Conservation (phyloP, 2,888 invertebrate species). For the Tinea semifulvella region DNA sequence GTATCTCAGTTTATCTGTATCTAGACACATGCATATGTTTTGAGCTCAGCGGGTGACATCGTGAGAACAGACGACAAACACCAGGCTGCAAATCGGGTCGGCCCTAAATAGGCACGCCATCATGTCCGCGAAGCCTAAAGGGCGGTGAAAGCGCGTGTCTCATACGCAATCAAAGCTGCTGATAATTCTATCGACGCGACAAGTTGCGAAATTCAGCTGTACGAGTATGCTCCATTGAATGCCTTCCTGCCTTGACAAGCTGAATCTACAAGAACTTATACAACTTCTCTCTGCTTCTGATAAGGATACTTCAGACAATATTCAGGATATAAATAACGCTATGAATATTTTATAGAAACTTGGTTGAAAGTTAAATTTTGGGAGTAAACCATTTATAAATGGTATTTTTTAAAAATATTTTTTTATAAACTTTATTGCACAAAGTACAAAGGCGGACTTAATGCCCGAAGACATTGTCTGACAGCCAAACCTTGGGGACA, state of each 20-base stretch:
- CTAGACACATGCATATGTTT: neutral
- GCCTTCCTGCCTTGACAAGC: slow-evolving; percentile 8
- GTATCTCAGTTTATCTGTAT: no score
- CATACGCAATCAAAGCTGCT: slow-evolving; percentile 19
- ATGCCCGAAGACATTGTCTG: no score
- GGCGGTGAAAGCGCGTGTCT: slow-evolving; percentile 28
- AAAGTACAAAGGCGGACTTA: no score
- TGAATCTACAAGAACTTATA: neutral
- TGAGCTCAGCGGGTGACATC: slow-evolving; percentile 11
- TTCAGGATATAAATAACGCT: no score
- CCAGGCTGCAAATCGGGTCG: slow-evolving; percentile 32
- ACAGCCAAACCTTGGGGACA: no score
- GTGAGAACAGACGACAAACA: slow-evolving; percentile 11
- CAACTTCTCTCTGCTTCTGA: neutral
- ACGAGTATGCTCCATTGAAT: neutral
- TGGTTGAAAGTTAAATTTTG: no score
- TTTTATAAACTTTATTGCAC: no score
- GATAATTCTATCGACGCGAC: slow-evolving; percentile 13
- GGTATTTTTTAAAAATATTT: no score
- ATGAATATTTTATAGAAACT: no score
- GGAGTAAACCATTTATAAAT: no score
- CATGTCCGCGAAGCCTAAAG: slow-evolving; percentile 24
- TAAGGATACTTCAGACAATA: neutral
- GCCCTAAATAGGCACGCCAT: slow-evolving; percentile 38
- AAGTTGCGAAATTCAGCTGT: slow-evolving; percentile 12